Percentiles rank a stretch among this genome's conserved stretches.
phyloP scores from a whole-genome alignment of 1,140 invertebrate species.

The Nasonia longicornis region DNA sequence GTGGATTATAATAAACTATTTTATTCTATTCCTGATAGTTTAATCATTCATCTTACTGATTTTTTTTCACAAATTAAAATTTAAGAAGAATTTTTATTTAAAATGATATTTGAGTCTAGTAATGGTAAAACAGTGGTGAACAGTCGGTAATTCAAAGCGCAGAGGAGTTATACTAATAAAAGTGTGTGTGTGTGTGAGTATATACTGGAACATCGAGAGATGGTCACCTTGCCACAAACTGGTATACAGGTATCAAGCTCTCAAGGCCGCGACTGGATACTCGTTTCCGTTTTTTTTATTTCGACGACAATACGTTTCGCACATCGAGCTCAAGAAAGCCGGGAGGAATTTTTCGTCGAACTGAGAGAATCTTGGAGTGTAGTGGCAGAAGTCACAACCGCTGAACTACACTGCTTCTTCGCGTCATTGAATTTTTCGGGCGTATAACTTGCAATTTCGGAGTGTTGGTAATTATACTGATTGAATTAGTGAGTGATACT shows the following conservation, averaged over 20 bases:
- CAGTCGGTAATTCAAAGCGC: not conserved
- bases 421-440: not conserved
- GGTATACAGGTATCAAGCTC: conserved; percentile 19
- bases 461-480: not conserved
- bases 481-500: not conserved
- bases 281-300: conserved; percentile 13
- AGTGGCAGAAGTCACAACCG: not conserved
- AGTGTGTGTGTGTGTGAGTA: not conserved
- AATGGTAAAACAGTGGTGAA: too few relatives aligned
- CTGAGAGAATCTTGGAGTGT: not conserved
- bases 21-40: conserved; percentile 62
- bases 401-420: not conserved
- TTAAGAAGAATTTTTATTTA: not conserved
- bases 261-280: conserved; percentile 19
- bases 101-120: not conserved
- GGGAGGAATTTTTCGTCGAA: not conserved
- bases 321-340: conserved; percentile 7
- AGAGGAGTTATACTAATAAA: too few relatives aligned
- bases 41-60: not conserved
- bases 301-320: not conserved
- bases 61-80: conserved; percentile 29
- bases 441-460: not conserved
- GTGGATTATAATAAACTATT: conserved; percentile 71
- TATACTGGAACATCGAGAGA: not conserved
- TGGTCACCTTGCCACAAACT: conserved; percentile 15